Percentiles rank a stretch among this genome's conserved stretches.
These are phyloP conservation scores for Lepidothrix coronata DNA, from an alignment of 2,113 vertebrate genomes.

Conservation along the genomic window DNA sequence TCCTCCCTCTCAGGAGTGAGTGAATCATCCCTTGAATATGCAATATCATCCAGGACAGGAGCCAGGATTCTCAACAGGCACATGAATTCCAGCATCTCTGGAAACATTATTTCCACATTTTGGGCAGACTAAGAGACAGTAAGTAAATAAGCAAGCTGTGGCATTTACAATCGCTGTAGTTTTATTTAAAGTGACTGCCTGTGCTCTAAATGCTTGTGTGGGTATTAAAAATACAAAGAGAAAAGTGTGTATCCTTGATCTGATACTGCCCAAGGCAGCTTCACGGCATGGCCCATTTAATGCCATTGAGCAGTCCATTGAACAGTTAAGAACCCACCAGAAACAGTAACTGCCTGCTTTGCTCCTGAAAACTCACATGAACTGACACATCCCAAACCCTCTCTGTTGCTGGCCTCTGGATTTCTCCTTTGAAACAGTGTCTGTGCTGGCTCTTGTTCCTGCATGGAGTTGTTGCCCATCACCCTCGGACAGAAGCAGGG, in stretches of 20 bases:
- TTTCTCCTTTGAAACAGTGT: not conserved
- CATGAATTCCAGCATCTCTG: conserved; percentile 56
- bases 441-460: not conserved
- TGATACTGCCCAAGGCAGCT: conserved; percentile 45
- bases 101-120: conserved; percentile 64
- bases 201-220: not conserved
- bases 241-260: not conserved
- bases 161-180: conserved; percentile 41
- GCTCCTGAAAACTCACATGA: not conserved
- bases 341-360: conserved; percentile 7
- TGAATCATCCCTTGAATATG: conserved; percentile 66
- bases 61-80: conserved; percentile 59
- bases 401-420: not conserved
- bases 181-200: conserved; percentile 57
- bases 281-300: conserved; percentile 49
- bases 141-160: conserved; percentile 62
- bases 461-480: fast-evolving
- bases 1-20: conserved; percentile 34
- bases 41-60: conserved; percentile 61
- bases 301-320: conserved; percentile 43
- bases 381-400: not conserved
- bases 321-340: conserved; percentile 49
- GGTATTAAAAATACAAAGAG: conserved; percentile 11
- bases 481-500: fast-evolving
- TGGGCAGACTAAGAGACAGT: conserved; percentile 48